Percentiles rank a stretch among this genome's conserved stretches.
phyloP scores from a whole-genome alignment of 2,888 invertebrate species.

The Agrotis segetum region DNA sequence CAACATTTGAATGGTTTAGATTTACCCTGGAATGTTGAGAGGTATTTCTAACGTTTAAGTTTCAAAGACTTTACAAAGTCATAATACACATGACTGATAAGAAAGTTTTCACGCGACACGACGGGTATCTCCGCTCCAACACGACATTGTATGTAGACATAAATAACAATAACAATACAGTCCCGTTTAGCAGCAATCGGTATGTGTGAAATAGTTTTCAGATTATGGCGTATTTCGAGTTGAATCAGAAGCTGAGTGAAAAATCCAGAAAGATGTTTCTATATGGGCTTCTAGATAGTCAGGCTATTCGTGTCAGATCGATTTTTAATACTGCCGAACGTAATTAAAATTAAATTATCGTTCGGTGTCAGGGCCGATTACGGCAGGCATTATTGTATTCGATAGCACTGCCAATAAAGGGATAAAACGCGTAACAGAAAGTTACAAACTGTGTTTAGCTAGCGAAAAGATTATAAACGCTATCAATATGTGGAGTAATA shows the following conservation, averaged over 20 bases:
- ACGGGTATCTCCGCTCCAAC: conserved; percentile 21
- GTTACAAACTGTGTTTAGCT: conserved; percentile 41
- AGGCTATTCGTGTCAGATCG: conserved; percentile 41
- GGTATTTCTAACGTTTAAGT: conserved; percentile 23
- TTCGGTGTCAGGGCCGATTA: conserved; percentile 52
- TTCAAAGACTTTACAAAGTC: conserved; percentile 50
- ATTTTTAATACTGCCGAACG: conserved; percentile 40
- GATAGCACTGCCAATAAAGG: conserved; percentile 37
- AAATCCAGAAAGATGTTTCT: conserved; percentile 12
- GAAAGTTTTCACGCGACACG: conserved; percentile 31
- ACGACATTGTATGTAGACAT: conserved; percentile 29
- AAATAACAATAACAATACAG: conserved; percentile 32
- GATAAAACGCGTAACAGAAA: conserved; percentile 53
- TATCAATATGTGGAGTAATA: conserved; percentile 60
- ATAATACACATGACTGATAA: conserved; percentile 45
- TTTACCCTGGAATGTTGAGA: conserved; percentile 29
- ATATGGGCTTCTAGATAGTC: conserved; percentile 12
- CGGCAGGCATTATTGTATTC: conserved; percentile 33
- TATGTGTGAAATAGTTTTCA: conserved; percentile 16
- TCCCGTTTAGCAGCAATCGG: conserved; percentile 14
- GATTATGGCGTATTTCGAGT: neutral
- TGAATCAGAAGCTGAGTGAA: conserved; percentile 18
- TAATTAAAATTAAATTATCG: conserved; percentile 58
- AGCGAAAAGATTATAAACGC: conserved; percentile 41
- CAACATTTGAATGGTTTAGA: conserved; percentile 10